These are phyloP conservation scores for Neolamprologus kungweensis DNA, from an alignment of 2,113 vertebrate species.

Conservation along the genomic window DNA sequence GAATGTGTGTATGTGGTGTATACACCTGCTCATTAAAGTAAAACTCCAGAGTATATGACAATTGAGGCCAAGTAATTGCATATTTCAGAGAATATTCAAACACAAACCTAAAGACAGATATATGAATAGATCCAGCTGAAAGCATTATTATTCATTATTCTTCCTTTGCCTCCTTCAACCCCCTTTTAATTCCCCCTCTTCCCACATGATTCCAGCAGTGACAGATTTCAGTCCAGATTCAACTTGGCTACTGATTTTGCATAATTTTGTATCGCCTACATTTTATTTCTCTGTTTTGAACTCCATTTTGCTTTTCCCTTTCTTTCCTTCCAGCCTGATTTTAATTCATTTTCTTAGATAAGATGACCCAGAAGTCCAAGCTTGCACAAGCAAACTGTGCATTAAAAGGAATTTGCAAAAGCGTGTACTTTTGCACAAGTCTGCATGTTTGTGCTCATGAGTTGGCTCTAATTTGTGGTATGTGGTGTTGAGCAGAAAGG, in stretches of 20 bases:
- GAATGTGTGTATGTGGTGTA: neutral
- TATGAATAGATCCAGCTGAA: neutral
- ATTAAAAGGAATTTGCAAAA: neutral
- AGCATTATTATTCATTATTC: neutral
- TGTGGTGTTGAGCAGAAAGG: neutral
- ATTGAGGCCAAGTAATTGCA: neutral
- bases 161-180: neutral
- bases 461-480: neutral
- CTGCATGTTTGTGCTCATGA: neutral
- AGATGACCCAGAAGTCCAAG: conserved; percentile 1
- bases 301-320: neutral
- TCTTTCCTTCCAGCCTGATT: neutral
- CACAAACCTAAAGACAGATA: neutral
- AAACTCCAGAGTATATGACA: neutral
- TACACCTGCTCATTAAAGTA: conserved; percentile 1
- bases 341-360: neutral
- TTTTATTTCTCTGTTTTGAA: neutral
- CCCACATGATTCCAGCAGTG: neutral
- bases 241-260: neutral
- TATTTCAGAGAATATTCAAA: neutral
- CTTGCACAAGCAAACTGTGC: neutral
- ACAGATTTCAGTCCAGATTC: neutral
- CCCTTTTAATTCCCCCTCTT: neutral
- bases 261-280: neutral
- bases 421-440: neutral